Conservation (phyloP, 2,113 vertebrate species). For the Apodemus sylvaticus region DNA sequence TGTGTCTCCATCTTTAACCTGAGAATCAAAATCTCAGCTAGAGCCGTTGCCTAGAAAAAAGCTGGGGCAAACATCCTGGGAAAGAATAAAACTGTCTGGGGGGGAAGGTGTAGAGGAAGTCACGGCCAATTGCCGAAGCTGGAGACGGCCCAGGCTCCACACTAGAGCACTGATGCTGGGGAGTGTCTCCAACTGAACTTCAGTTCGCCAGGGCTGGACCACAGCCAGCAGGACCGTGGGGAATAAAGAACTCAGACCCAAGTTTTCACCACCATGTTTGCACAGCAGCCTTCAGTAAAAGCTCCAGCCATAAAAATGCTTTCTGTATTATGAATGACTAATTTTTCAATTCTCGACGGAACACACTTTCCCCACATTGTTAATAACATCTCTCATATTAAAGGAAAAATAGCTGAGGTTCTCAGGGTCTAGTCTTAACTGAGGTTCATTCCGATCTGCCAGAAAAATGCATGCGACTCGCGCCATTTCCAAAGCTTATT, state of each 20-base stretch:
- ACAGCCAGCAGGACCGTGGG: background rate
- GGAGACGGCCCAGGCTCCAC: conserved; percentile 2
- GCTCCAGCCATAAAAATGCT: conserved; percentile 58
- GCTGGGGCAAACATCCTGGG: background rate
- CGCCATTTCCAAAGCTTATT: background rate
- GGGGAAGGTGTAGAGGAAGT: conserved; percentile 25
- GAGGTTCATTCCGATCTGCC: background rate
- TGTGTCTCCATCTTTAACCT: background rate
- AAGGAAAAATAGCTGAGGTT: background rate
- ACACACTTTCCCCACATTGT: background rate
- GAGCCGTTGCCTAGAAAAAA: background rate
- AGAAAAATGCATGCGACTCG: background rate
- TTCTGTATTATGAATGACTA: conserved; percentile 21
- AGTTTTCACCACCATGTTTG: conserved; percentile 49
- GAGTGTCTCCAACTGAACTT: background rate
- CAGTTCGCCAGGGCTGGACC: background rate
- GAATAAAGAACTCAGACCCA: background rate
- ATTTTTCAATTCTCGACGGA: conserved; percentile 2
- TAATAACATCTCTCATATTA: background rate
- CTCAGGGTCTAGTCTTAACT: background rate
- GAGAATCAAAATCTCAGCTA: conserved; percentile 43
- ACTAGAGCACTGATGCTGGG: background rate
- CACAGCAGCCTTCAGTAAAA: conserved; percentile 33
- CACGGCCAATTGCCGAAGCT: conserved; percentile 10
- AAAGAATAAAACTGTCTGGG: conserved; percentile 18